Conservation (phyloP, 2,888 invertebrate species). For the Malthinus flaveolus region DNA sequence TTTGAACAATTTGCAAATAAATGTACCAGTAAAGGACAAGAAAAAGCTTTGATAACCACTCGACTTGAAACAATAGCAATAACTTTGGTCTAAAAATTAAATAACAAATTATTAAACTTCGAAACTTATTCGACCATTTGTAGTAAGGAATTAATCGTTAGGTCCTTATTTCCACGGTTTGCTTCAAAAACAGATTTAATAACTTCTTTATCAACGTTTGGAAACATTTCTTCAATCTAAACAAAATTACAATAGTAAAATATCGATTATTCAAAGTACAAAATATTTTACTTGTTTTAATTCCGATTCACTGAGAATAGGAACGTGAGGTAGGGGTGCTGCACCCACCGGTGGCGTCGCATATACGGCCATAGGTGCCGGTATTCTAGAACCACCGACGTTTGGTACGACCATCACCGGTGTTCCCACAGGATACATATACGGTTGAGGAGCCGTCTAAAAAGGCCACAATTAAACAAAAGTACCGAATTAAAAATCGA, state of each 20-base stretch:
- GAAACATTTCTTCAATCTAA: slow-evolving; percentile 95
- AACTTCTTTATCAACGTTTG: slow-evolving; percentile 90
- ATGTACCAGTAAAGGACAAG: too few relatives aligned
- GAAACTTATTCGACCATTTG: slow-evolving; percentile 76
- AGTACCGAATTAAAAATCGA: neutral
- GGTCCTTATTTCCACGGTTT: slow-evolving; percentile 87
- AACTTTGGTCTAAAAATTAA: neutral
- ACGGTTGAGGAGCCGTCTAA: slow-evolving; percentile 55
- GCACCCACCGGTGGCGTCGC: slow-evolving; percentile 43
- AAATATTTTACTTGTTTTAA: slow-evolving; percentile 61
- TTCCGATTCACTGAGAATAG: slow-evolving; percentile 62
- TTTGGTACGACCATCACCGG: slow-evolving; percentile 75
- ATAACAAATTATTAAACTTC: neutral
- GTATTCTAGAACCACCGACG: slow-evolving; percentile 54
- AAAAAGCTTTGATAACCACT: neutral
- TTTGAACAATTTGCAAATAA: too few relatives aligned
- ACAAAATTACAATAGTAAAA: slow-evolving; percentile 38
- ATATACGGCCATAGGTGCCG: slow-evolving; percentile 60
- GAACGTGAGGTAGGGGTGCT: slow-evolving; percentile 33
- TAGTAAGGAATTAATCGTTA: slow-evolving; percentile 85
- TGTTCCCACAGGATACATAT: slow-evolving; percentile 57
- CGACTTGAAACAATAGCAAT: neutral
- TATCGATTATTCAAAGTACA: neutral
- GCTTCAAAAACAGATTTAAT: slow-evolving; percentile 89
- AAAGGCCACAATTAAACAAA: neutral